Evolutionary conservation across 2,797 vertebrate genomes (phyloP).

Genomic region (Phrynocephalus forsythii): DNA sequence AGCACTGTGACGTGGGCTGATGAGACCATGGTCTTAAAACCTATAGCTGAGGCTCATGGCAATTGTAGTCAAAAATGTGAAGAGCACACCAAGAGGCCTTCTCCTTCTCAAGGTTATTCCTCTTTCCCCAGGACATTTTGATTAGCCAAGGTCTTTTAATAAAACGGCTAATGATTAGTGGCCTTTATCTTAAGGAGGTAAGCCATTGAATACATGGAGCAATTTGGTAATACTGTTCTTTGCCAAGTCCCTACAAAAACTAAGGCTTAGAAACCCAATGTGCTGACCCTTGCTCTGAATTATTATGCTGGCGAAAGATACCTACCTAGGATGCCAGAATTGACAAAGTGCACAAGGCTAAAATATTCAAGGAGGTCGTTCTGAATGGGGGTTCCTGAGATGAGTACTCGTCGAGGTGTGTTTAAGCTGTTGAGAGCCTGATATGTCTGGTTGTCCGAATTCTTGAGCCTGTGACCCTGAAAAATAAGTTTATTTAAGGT

Average conservation of each 20-base stretch:
- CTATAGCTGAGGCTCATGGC: no score
- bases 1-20: no score
- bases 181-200: no score
- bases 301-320: background rate
- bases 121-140: background rate
- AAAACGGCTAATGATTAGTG: background rate
- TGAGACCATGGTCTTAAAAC: no score
- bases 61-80: no score
- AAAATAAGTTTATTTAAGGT: constrained; percentile 28
- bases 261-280: background rate
- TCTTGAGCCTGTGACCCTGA: constrained; percentile 96
- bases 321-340: constrained; percentile 93
- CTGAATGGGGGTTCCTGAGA: constrained; percentile 97
- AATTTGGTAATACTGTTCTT: background rate
- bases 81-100: background rate
- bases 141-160: background rate
- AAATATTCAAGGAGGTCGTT: constrained; percentile 98
- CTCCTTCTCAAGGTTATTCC: background rate
- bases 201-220: background rate
- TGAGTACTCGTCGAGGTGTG: constrained; percentile 90
- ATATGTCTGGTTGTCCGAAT: constrained; percentile 98
- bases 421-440: constrained; percentile 92
- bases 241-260: background rate
- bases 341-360: constrained; percentile 97
- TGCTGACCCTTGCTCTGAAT: background rate